These are phyloP conservation scores for Linhomoeus sp. DNA, from an alignment of 2,888 invertebrate genomes.

Conservation along the genomic window DNA sequence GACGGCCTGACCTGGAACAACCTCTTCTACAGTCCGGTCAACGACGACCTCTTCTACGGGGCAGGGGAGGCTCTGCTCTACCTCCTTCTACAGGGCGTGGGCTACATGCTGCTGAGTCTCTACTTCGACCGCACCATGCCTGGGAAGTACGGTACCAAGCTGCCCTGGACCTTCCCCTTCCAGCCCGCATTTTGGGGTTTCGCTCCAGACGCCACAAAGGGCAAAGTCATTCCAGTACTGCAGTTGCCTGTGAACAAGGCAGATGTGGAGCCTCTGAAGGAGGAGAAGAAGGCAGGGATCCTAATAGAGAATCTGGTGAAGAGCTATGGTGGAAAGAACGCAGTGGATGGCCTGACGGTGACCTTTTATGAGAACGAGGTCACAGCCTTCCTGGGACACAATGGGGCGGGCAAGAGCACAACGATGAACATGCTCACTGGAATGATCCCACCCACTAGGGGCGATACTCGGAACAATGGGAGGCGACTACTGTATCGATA, in stretches of 20 bases:
- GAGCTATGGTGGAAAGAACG: background rate
- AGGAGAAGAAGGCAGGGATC: background rate
- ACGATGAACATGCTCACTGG: constrained; percentile 3
- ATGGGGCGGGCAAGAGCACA: constrained; percentile 5
- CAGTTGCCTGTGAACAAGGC: background rate
- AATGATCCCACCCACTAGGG: background rate
- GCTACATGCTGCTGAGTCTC: background rate
- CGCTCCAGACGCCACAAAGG: no score
- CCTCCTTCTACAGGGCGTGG: background rate
- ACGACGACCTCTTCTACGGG: background rate
- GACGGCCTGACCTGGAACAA: background rate
- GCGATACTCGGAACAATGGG: no score
- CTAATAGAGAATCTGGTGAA: background rate
- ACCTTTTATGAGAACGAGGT: constrained; percentile 1
- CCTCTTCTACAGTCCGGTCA: background rate
- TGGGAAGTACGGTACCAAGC: constrained; percentile 4
- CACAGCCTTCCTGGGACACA: no score
- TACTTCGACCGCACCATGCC: constrained; percentile 3
- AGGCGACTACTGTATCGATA: no score
- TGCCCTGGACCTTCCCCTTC: constrained; percentile 1
- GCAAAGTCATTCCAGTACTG: no score
- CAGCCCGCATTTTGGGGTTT: constrained; percentile 1
- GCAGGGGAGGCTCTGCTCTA: background rate
- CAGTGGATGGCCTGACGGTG: background rate
- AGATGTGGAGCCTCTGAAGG: background rate